phyloP scores from a whole-genome alignment of 2,113 vertebrate genomes.

The Brachyhypopomus occidentalis region DNA sequence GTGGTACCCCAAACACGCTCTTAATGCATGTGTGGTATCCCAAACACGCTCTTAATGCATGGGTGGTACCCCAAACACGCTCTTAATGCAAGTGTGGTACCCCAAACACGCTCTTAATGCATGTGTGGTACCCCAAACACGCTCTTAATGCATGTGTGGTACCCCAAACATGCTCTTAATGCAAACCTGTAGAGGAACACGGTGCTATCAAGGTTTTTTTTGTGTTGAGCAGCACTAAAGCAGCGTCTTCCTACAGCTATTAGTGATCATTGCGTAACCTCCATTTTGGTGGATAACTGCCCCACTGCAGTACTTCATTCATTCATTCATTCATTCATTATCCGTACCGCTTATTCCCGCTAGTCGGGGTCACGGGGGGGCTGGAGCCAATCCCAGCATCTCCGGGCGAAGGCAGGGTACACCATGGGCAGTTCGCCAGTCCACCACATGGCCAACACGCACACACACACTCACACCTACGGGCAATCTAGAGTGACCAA shows the following conservation, averaged over 20 bases:
- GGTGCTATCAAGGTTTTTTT: conserved; percentile 1
- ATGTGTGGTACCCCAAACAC: neutral
- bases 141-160: neutral
- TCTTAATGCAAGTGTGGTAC: neutral
- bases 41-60: neutral
- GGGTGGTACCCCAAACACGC: neutral
- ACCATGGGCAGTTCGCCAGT: no score
- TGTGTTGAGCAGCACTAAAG: neutral
- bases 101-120: neutral
- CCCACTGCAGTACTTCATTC: neutral
- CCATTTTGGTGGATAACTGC: conserved; percentile 23
- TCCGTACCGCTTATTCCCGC: no score
- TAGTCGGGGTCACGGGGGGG: no score
- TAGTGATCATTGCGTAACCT: conserved; percentile 40
- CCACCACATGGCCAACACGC: no score
- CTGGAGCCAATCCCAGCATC: no score
- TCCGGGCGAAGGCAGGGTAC: no score
- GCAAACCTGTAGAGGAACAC: neutral
- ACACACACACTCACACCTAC: no score
- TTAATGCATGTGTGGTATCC: neutral
- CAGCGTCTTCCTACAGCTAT: conserved; percentile 13
- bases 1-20: neutral
- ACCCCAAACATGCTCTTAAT: neutral
- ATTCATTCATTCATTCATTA: no score
- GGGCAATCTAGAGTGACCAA: no score